Evolutionary conservation across 2,797 vertebrate genomes (phyloP).

Genomic region (Dipus sagitta): DNA sequence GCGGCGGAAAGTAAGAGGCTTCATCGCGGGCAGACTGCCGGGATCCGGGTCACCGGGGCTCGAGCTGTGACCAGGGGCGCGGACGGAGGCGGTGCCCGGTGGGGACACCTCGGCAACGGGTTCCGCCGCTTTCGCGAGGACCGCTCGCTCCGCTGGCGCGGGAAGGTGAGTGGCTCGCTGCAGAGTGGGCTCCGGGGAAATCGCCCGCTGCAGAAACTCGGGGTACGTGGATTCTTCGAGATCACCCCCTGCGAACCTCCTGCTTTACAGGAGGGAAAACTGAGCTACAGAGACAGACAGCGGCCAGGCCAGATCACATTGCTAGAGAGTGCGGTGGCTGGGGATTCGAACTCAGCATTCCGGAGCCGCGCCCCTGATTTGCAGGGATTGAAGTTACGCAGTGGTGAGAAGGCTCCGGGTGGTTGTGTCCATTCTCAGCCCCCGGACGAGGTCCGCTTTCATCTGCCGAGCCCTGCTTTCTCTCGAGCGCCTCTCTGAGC

Average conservation of each 20-base stretch:
- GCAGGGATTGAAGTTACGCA: slow-evolving; percentile 30
- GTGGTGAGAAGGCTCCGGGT: background rate
- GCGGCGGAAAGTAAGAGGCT: slow-evolving; percentile 82
- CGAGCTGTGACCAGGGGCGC: background rate
- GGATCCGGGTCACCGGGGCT: background rate
- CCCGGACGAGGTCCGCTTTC: background rate
- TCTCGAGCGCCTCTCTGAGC: background rate
- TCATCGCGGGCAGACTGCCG: slow-evolving; percentile 27
- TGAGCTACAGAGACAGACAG: slow-evolving; percentile 34
- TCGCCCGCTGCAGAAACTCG: background rate
- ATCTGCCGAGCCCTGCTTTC: background rate
- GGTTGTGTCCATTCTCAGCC: background rate
- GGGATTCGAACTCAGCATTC: slow-evolving; percentile 30
- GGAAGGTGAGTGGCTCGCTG: slow-evolving; percentile 78
- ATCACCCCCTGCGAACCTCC: background rate
- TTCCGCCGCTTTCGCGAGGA: background rate
- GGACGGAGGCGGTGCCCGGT: background rate
- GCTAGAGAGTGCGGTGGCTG: background rate
- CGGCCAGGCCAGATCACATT: background rate
- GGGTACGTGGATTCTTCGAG: background rate
- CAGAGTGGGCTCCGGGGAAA: background rate
- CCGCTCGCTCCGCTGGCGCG: background rate
- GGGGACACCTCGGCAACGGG: background rate
- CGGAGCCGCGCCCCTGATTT: background rate
- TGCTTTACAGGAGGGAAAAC: slow-evolving; percentile 40